Evolutionary conservation across 2,113 vertebrate genomes (phyloP).

Genomic region (Hydrolagus affinis): DNA sequence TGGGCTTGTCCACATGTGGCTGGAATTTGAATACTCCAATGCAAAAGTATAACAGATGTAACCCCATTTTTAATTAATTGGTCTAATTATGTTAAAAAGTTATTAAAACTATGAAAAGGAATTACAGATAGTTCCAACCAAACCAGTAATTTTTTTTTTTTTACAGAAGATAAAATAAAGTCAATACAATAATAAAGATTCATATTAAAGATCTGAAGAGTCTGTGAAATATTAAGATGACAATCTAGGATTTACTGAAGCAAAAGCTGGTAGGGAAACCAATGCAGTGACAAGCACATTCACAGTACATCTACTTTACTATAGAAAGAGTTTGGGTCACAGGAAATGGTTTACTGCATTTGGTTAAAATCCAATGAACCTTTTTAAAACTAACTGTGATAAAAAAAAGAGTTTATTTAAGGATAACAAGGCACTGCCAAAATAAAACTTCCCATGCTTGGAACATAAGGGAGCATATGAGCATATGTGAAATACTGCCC

Average conservation of each 20-base stretch:
- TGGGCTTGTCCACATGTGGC: too few species aligned
- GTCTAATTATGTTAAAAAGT: too few species aligned
- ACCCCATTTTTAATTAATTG: too few species aligned
- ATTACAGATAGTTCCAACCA: too few species aligned
- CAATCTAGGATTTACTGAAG: neutral
- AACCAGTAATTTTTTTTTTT: too few species aligned
- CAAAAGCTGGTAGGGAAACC: neutral
- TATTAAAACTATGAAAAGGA: too few species aligned
- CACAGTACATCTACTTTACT: neutral
- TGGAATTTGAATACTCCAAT: too few species aligned
- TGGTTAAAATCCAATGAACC: neutral
- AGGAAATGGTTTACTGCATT: neutral
- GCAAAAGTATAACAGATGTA: too few species aligned
- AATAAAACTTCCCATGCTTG: neutral
- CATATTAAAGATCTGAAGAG: too few species aligned
- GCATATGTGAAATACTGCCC: neutral
- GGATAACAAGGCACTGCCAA: neutral
- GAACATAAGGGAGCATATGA: too few species aligned
- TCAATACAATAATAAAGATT: too few species aligned
- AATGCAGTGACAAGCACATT: neutral
- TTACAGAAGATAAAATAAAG: too few species aligned
- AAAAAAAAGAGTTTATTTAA: neutral
- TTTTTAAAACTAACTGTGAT: neutral
- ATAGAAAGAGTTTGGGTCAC: neutral
- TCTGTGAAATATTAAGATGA: neutral